Evolutionary conservation across 2,888 invertebrate genomes (phyloP).

Genomic region (Clepsis dumicolana): DNA sequence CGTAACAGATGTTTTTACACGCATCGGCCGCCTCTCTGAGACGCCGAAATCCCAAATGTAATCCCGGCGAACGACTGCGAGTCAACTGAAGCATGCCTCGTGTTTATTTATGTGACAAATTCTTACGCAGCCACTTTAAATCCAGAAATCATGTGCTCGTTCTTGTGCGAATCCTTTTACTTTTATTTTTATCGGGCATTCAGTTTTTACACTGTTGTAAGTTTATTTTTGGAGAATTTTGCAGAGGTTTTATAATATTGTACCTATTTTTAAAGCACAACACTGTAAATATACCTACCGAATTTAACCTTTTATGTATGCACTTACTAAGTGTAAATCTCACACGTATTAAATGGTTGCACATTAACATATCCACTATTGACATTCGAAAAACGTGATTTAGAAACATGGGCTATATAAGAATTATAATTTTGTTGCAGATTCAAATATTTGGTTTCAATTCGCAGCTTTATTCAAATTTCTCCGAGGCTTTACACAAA

Average conservation of each 20-base stretch:
- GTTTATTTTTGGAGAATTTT: background rate
- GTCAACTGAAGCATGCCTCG: conserved; percentile 76
- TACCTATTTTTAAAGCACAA: too few relatives aligned
- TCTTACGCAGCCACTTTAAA: conserved; percentile 77
- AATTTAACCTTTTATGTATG: background rate
- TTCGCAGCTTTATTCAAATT: conserved; percentile 98
- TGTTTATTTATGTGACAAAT: conserved; percentile 85
- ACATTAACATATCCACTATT: background rate
- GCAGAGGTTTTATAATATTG: background rate
- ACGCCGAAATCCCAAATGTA: conserved; percentile 79
- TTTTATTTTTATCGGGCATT: conserved; percentile 44
- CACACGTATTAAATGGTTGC: background rate
- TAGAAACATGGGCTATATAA: conserved; percentile 6
- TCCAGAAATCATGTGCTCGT: conserved; percentile 71
- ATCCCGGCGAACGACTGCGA: conserved; percentile 78
- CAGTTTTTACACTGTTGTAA: conserved; percentile 16
- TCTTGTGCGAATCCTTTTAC: conserved; percentile 59
- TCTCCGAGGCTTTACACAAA: conserved; percentile 96
- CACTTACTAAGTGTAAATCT: too few relatives aligned
- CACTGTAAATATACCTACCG: too few relatives aligned
- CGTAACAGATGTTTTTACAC: conserved; percentile 83
- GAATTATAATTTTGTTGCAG: conserved; percentile 87
- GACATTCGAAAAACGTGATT: background rate
- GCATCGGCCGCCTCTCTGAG: conserved; percentile 67
- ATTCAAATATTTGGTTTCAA: conserved; percentile 99